A percentile compares a stretch with the other conserved stretches of the same genome.
Evolutionary conservation across 2,888 invertebrate species (phyloP).

Genomic region (Lypha dubia): DNA sequence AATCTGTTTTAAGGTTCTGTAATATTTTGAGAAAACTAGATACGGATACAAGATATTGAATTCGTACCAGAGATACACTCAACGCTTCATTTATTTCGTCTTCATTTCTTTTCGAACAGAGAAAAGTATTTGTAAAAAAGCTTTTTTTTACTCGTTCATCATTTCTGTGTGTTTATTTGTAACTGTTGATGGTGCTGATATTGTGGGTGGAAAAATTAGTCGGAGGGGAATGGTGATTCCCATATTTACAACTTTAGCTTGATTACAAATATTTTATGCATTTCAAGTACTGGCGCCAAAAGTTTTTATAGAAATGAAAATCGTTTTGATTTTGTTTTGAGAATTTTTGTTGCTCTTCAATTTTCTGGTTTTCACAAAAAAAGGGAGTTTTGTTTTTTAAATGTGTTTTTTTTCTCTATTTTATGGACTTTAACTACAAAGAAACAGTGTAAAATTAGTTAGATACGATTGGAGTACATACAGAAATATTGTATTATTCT

Average conservation of each 20-base stretch:
- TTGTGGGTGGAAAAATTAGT: background rate
- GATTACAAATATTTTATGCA: slow-evolving; percentile 54
- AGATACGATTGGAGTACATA: background rate
- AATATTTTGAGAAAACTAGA: slow-evolving; percentile 47
- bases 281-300: slow-evolving; percentile 76
- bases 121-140: background rate
- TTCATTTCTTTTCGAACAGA: slow-evolving; percentile 3
- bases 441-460: slow-evolving; percentile 15
- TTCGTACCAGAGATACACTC: slow-evolving; percentile 45
- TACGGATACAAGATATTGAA: slow-evolving; percentile 25
- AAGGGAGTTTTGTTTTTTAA: slow-evolving; percentile 35
- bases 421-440: slow-evolving; percentile 17
- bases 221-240: slow-evolving; percentile 28
- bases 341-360: slow-evolving; percentile 18
- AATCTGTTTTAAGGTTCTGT: slow-evolving; percentile 31
- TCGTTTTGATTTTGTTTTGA: slow-evolving; percentile 20
- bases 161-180: slow-evolving; percentile 29
- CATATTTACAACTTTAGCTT: slow-evolving; percentile 53
- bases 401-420: slow-evolving; percentile 1
- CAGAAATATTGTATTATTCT: background rate
- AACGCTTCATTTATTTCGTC: slow-evolving; percentile 49
- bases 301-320: slow-evolving; percentile 68
- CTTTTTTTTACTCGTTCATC: slow-evolving; percentile 32
- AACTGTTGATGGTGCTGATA: slow-evolving; percentile 30
- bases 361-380: slow-evolving; percentile 17